phyloP scores from a whole-genome alignment of 2,797 vertebrate genomes.

The Morelia viridis region DNA sequence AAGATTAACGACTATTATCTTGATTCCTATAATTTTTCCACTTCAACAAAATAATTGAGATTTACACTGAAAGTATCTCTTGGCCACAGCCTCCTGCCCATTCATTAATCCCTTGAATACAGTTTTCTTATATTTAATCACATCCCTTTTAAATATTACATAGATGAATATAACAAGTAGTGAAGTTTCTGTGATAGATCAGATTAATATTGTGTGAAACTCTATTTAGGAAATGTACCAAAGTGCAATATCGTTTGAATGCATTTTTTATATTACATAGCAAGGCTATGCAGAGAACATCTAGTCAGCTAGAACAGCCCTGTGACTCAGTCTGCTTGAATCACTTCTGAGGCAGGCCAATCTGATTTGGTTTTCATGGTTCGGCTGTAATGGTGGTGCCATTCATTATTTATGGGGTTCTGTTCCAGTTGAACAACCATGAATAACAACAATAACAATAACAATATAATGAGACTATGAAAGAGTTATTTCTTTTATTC shows the following conservation, averaged over 20 bases:
- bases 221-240: neutral
- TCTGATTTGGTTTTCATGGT: neutral
- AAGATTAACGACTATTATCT: neutral
- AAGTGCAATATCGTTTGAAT: neutral
- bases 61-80: neutral
- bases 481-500: neutral
- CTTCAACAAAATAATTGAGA: conserved; percentile 1
- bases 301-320: neutral
- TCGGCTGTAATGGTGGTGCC: neutral
- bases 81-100: neutral
- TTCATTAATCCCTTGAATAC: neutral
- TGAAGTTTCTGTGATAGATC: neutral
- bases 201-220: neutral
- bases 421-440: neutral
- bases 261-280: neutral
- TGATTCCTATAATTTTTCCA: conserved; percentile 18
- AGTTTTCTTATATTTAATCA: neutral
- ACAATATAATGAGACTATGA: neutral
- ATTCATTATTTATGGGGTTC: neutral
- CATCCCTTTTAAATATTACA: neutral
- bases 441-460: neutral
- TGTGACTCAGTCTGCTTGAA: neutral
- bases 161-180: neutral
- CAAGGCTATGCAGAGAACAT: neutral
- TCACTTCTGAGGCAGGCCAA: neutral